A percentile compares a stretch with the other conserved stretches of the same genome.
phyloP scores from a whole-genome alignment of 2,888 invertebrate genomes.

The Molorchus minor region DNA sequence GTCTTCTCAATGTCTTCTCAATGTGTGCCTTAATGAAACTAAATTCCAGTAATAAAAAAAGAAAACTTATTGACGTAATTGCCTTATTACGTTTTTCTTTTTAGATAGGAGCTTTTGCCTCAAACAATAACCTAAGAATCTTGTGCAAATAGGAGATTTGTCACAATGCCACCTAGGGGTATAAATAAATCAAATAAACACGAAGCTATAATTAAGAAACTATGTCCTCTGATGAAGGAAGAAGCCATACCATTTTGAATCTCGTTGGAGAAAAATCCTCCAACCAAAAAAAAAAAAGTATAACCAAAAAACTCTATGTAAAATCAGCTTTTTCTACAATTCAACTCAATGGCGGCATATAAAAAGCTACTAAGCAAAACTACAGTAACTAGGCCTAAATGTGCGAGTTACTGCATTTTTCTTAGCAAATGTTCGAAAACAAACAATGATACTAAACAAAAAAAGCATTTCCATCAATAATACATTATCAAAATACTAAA shows the following conservation, averaged over 20 bases:
- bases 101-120: not conserved
- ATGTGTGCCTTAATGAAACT: not conserved
- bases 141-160: not conserved
- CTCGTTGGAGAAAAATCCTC: not conserved
- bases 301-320: too few species aligned
- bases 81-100: not conserved
- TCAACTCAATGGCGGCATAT: not conserved
- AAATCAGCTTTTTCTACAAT: too few species aligned
- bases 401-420: constrained; percentile 8
- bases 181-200: not conserved
- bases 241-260: not conserved
- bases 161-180: not conserved
- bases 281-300: too few species aligned
- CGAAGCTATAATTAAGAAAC: not conserved
- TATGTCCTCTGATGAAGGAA: not conserved
- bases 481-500: constrained; percentile 5
- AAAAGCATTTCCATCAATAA: too few species aligned
- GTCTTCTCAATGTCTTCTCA: not conserved
- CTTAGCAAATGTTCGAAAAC: not conserved
- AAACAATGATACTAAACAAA: not conserved
- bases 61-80: not conserved
- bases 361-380: too few species aligned
- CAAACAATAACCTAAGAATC: not conserved
- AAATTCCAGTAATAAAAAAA: not conserved
- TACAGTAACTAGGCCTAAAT: constrained; percentile 8